Base-by-base conservation (phyloP, 2,113 vertebrate genomes). In the Chascanopsetta lugubris region DNA sequence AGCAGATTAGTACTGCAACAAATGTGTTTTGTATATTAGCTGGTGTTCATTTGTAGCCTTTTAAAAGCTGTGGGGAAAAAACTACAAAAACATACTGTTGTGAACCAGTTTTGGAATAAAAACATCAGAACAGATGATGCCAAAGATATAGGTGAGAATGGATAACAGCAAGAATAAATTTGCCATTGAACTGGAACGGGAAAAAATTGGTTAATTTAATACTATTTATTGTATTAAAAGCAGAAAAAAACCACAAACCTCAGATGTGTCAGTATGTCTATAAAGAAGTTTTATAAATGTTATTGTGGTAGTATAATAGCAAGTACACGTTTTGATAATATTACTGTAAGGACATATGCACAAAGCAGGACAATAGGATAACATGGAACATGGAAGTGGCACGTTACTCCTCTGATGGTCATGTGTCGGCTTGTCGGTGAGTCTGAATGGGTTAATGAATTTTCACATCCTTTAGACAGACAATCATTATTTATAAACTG, bases 211-310 rank as follows among this genome's bases (percentile, higher is more conserved):
- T 55, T 29, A 50, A 65, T 79, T 78, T 82, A 48, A 78, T 17
- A 84, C 12, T 62, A 26, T 88, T 90, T 90, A 90, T 90, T 90
- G 72, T 74, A 75, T 82, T 58, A 77, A 79, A 80, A 77, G 53
- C 61, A 43, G 27, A 69, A 73, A 84, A 65, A 21, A 17, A n/a
- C 50, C 58, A 85, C 48, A 72, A 36, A 53, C 54, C 49, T 75
- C 49, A 64, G 55, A 75, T 83, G 75, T 82, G 80, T 78, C 55
- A 85, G 63, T 75, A 78, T 84, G 63, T 82, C 77, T 81, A 65
- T 77, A 75, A 87, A 77, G 68, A 74, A 77, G 50, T 66, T 83
- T 84, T 80, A 80, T 85, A 87, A 86, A 87, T 66, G 79, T 83
- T 69, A 83, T 55, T 21, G 20, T 81, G 68, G 78, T 79, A 85